A percentile compares a stretch with the other conserved stretches of the same genome.
These are phyloP conservation scores for Cerceris ruficornis DNA, from an alignment of 2,888 invertebrate genomes.

Conservation along the genomic window DNA sequence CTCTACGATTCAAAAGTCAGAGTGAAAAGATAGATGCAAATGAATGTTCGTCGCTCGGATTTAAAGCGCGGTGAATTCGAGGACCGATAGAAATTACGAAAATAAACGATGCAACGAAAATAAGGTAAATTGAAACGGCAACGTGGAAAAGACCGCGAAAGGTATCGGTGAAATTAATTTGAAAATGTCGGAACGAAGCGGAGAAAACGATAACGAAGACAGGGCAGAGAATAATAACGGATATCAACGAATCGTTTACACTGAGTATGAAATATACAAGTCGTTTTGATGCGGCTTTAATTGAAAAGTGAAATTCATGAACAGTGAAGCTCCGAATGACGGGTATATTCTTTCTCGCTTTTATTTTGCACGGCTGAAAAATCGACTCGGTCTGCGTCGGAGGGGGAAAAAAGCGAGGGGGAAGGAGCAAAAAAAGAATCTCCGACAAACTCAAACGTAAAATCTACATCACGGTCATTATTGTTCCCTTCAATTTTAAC, in stretches of 20 bases:
- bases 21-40: too few species aligned
- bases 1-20: too few species aligned
- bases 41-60: too few species aligned
- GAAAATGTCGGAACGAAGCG: background rate
- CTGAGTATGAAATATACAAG: background rate
- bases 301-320: conserved; percentile 12
- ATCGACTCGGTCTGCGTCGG: background rate
- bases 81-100: too few species aligned
- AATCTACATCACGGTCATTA: background rate
- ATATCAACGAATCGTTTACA: conserved; percentile 9
- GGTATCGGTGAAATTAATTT: background rate
- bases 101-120: too few species aligned
- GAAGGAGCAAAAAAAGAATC: background rate
- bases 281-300: background rate
- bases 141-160: background rate
- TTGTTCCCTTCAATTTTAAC: background rate
- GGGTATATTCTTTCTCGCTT: background rate
- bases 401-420: background rate
- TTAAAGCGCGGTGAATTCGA: too few species aligned
- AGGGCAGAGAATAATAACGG: conserved; percentile 9
- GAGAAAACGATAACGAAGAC: conserved; percentile 8
- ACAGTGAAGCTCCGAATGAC: background rate
- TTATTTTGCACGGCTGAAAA: background rate
- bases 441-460: too few species aligned
- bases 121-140: background rate